Base-by-base conservation (phyloP, 2,113 vertebrate genomes). In the Meriones unguiculatus region DNA sequence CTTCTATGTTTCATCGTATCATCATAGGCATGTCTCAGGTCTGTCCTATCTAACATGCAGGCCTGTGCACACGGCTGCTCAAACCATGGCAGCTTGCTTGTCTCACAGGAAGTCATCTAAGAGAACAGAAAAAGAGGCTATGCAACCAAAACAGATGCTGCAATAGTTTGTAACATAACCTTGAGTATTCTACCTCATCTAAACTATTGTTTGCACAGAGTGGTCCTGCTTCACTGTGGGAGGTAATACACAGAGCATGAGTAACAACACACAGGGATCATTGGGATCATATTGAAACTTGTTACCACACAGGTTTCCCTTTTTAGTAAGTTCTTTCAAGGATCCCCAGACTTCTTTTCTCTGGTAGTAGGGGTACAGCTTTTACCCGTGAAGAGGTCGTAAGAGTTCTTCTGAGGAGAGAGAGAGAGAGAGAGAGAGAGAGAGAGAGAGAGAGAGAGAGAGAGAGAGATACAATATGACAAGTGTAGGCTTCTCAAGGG, bases 301-400 rank as follows among this genome's bases (percentile, higher is more conserved):
- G 52, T 59, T 50, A 10, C 5, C 50, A 18, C 4, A 65, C 1
- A 5, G 24, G 8, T 28, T 81, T 93, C 72, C 50, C 92, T 81
- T 7, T 75, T 69, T 87, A 81, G 38, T 7, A 85, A 28, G 18
- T 92, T 20, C 13, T 87, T 95, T 92, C 86, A 67, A 95, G 73
- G 64, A 13, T 15, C 14, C n/a, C 67, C 35, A 57, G 50, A n/a
- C 50, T 67, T 54, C 46, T 87, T 72, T 32, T 24, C 67, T 52
- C 46, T 67, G 59, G 38, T 65, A 65, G 32, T 67, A 67, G 41
- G 82, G 17, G 8, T 32, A 32, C 10, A 86, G 64, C 25, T 50
- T 69, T 69, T 46, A 84, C 24, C 65, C 5, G 25, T 67, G 12
- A 41, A 52, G 10, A 30, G 69, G 64, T 5, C 11, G 17, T 50